These are phyloP conservation scores for Thunnus maccoyii DNA, from an alignment of 2,113 vertebrate genomes.

Conservation along the genomic window DNA sequence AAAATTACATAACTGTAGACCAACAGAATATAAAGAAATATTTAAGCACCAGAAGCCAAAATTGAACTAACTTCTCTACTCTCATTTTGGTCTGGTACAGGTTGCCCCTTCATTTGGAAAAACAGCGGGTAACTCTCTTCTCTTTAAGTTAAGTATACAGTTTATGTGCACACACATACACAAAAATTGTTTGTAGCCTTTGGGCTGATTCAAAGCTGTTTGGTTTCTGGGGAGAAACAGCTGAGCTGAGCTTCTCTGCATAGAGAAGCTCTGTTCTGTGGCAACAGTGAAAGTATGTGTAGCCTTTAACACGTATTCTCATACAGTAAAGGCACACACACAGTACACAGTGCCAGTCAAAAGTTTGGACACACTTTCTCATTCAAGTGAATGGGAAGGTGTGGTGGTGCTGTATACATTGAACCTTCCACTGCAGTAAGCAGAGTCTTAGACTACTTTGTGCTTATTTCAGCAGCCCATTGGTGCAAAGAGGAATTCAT, in stretches of 20 bases:
- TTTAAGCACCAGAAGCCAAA: background rate
- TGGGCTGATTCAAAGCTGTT: slow-evolving; percentile 58
- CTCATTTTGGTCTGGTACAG: background rate
- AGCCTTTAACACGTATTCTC: slow-evolving; percentile 39
- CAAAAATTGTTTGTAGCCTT: slow-evolving; percentile 45
- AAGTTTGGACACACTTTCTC: too few species aligned
- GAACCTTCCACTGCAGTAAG: slow-evolving; percentile 67
- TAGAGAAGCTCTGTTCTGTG: slow-evolving; percentile 54
- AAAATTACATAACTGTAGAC: background rate
- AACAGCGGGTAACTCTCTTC: slow-evolving; percentile 39
- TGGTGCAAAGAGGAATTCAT: slow-evolving; percentile 84
- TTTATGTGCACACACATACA: slow-evolving; percentile 1
- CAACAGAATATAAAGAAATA: background rate
- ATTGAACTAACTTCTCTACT: background rate
- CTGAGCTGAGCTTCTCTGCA: slow-evolving; percentile 38
- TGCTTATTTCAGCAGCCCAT: slow-evolving; percentile 83
- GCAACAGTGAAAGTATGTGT: slow-evolving; percentile 51
- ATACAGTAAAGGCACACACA: slow-evolving; percentile 26
- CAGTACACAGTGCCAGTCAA: slow-evolving; percentile 3
- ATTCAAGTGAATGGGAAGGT: too few species aligned
- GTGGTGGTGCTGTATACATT: slow-evolving; percentile 18
- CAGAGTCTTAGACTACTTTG: slow-evolving; percentile 66
- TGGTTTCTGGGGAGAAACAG: slow-evolving; percentile 67
- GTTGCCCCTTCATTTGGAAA: slow-evolving; percentile 34
- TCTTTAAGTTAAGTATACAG: slow-evolving; percentile 28